Conservation (phyloP, 1,140 invertebrate genomes). For the Drosophila ambigua region DNA sequence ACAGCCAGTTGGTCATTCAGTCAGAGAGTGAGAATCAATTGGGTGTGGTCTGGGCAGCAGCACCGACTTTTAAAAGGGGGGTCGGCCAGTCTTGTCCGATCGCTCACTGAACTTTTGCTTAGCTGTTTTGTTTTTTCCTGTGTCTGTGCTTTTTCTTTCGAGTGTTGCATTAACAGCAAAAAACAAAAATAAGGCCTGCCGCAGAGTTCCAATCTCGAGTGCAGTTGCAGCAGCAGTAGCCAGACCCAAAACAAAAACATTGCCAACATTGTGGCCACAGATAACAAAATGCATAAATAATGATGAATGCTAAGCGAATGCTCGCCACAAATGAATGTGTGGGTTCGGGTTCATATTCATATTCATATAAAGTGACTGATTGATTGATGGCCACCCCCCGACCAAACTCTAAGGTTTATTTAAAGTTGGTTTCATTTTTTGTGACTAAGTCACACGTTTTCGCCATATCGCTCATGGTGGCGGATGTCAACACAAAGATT, state of each 20-base stretch:
- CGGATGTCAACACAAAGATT: conserved; percentile 35
- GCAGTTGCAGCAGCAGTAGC: conserved; percentile 7
- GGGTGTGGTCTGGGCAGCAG: conserved; percentile 32
- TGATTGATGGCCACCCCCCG: conserved; percentile 35
- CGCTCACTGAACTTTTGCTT: conserved; percentile 32
- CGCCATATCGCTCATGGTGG: conserved; percentile 34
- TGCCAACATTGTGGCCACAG: conserved; percentile 40
- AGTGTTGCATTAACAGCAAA: conserved; percentile 26
- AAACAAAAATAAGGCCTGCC: neutral
- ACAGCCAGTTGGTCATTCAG: conserved; percentile 12
- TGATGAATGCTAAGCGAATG: conserved; percentile 48
- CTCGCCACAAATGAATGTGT: conserved; percentile 27
- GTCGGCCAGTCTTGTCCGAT: neutral
- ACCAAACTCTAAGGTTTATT: conserved; percentile 26
- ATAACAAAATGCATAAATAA: conserved; percentile 42
- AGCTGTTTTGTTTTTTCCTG: neutral
- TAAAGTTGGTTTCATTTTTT: conserved; percentile 15
- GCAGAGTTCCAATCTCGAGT: conserved; percentile 13
- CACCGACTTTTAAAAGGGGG: conserved; percentile 13
- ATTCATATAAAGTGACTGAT: conserved; percentile 58
- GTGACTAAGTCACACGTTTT: conserved; percentile 26
- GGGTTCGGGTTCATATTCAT: conserved; percentile 30
- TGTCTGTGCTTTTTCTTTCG: conserved; percentile 4
- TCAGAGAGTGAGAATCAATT: conserved; percentile 18
- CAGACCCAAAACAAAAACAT: conserved; percentile 34